Evolutionary conservation across 2,113 vertebrate genomes (phyloP).

Genomic region (Hippopotamus amphibius): DNA sequence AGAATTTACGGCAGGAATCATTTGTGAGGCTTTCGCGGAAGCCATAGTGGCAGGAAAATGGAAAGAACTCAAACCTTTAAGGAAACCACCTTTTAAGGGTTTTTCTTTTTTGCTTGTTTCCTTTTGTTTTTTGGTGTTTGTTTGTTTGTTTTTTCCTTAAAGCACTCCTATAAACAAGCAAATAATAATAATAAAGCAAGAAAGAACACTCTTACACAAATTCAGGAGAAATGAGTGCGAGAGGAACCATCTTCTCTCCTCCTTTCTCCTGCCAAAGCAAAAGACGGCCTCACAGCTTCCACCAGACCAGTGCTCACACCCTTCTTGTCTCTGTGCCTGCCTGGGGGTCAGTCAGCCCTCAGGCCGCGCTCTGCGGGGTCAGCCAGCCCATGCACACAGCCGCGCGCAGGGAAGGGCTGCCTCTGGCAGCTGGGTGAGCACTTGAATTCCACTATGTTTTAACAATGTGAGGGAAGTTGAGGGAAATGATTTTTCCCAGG

Average conservation of each 20-base stretch:
- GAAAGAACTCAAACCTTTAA: background rate
- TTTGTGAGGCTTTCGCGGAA: background rate
- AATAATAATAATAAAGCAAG: background rate
- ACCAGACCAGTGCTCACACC: background rate
- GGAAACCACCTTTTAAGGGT: background rate
- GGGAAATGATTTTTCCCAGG: background rate
- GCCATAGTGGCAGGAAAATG: background rate
- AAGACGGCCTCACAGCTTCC: accelerated
- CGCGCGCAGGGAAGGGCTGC: background rate
- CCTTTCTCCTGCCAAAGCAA: background rate
- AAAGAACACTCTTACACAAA: background rate
- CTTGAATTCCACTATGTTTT: accelerated
- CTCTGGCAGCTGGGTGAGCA: background rate
- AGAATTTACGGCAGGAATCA: background rate
- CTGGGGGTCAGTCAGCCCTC: slow-evolving; percentile 85
- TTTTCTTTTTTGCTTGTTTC: background rate
- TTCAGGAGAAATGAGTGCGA: background rate
- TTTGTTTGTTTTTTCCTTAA: background rate
- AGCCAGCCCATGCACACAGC: slow-evolving; percentile 85
- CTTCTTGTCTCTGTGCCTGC: background rate
- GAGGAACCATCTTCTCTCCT: background rate
- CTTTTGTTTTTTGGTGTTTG: background rate
- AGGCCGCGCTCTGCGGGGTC: slow-evolving; percentile 83
- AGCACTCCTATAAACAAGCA: slow-evolving; percentile 13
- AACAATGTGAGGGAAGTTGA: background rate